Evolutionary conservation across 2,113 vertebrate species (phyloP).

Genomic region (Rhynchomys soricoides): DNA sequence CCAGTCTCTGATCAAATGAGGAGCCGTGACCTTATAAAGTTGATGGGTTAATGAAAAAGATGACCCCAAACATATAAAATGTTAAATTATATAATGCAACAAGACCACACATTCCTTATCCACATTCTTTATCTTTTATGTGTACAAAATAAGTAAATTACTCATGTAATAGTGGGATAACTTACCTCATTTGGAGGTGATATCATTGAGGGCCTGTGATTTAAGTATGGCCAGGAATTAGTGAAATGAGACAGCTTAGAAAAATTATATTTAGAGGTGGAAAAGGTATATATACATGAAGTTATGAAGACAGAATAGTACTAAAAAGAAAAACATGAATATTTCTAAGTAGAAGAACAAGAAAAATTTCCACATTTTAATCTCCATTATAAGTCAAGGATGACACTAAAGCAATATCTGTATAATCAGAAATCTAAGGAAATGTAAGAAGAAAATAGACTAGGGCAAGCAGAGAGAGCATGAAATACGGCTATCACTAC

Average conservation of each 20-base stretch:
- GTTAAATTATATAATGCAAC: not conserved
- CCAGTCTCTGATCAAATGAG: not conserved
- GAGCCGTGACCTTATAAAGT: not conserved
- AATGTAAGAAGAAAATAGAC: not conserved
- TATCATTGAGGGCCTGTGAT: not conserved
- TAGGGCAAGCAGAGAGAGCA: not conserved
- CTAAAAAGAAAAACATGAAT: not conserved
- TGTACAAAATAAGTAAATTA: not conserved
- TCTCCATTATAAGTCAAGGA: not conserved
- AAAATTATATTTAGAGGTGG: not conserved
- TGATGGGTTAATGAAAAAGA: not conserved
- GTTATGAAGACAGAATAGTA: not conserved
- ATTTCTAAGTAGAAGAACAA: not conserved
- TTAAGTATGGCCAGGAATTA: not conserved
- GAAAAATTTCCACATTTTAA: not conserved
- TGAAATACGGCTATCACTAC: not conserved
- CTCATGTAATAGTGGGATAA: fast-evolving
- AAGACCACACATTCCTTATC: not conserved
- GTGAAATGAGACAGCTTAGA: fast-evolving
- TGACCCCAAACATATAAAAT: not conserved
- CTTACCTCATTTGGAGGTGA: too few relatives aligned
- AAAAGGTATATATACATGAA: not conserved
- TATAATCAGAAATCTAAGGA: not conserved
- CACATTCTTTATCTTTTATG: not conserved
- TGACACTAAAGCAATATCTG: not conserved